phyloP scores from a whole-genome alignment of 2,797 vertebrate species.

The Protosalanx chinensis region DNA sequence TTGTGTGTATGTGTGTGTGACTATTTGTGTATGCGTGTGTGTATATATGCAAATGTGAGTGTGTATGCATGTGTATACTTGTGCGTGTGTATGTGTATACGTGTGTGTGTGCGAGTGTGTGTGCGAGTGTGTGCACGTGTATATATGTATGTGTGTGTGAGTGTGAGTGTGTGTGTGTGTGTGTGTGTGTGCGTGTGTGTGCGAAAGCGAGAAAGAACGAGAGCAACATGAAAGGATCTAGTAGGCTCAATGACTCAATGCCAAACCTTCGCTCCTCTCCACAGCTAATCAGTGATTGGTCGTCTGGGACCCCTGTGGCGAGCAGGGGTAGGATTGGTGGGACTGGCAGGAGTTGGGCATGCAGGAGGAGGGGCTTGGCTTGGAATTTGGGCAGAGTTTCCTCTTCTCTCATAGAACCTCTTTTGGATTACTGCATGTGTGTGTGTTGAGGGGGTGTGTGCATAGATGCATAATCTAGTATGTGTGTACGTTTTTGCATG shows the following conservation, averaged over 20 bases:
- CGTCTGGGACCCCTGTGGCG: slow-evolving; percentile 56
- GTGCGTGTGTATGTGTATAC: slow-evolving; percentile 42
- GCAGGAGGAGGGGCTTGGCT: slow-evolving; percentile 56
- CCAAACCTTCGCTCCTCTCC: slow-evolving; percentile 69
- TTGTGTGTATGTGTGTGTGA: slow-evolving; percentile 12
- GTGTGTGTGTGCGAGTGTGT: background rate
- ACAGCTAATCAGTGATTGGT: slow-evolving; percentile 72
- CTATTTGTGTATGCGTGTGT: slow-evolving; percentile 38
- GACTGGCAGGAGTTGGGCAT: slow-evolving; percentile 55
- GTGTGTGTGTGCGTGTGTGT: slow-evolving; percentile 14
- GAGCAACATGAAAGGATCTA: slow-evolving; percentile 65
- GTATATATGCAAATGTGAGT: slow-evolving; percentile 2
- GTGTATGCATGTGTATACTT: background rate
- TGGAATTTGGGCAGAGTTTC: slow-evolving; percentile 55
- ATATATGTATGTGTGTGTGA: slow-evolving; percentile 13
- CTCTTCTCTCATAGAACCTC: slow-evolving; percentile 40
- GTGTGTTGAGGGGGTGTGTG: slow-evolving; percentile 68
- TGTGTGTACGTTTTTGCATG: slow-evolving; percentile 69
- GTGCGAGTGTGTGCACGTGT: slow-evolving; percentile 1
- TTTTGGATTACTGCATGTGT: slow-evolving; percentile 51
- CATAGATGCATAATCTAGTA: slow-evolving; percentile 68
- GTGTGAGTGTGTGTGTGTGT: slow-evolving; percentile 26
- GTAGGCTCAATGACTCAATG: slow-evolving; percentile 56
- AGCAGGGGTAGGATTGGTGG: slow-evolving; percentile 64
- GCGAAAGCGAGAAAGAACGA: slow-evolving; percentile 45